Evolutionary conservation across 1,140 invertebrate genomes (phyloP), one percentile per base, ranked within the genome.

Genomic region (Platorchestia sp.): DNA sequence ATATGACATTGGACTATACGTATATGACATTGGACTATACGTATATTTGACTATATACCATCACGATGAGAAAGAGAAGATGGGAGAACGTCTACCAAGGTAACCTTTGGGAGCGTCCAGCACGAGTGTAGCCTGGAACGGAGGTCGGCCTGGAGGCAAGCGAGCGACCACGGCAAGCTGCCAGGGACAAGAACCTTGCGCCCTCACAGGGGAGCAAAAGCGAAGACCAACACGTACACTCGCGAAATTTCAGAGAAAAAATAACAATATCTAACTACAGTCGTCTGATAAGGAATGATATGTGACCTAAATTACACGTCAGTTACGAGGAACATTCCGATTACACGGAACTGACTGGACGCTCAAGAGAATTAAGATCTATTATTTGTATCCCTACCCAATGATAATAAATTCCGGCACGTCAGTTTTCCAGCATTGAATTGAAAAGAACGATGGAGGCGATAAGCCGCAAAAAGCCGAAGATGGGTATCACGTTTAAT

Each of bases 401-500:
- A 75, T 75, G 59, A 75, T 75, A 75, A 75, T 75, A 75, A 75
- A 75, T 75, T 75, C 27, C 27, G 59, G 27, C 14, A 36, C 36
- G 59, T 90, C 87, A 90, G 44, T 90, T 90, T 90, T 44, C 41
- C 41, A 90, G 44, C 87, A 90, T 90, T 44, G 44, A 90, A 90
- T 19, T 90, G 87, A 90, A 90, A 90, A 90, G 87, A 90, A 90
- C 87, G 87, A 90, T 44, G 42, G 41, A 90, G 87, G 87, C 87
- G 44, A 90, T 90, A 90, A 90, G 87, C 44, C 42, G 87, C 87
- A 90, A 45, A 90, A 41, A 75, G 91, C 43, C 91, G 40, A 44
- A 45, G 91, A 93, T 93, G 43, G 40, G 45, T 93, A 93, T 93
- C 91, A 45, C 10, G 5, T 93, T 93, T 93, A 93, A 93, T 93